Conservation (phyloP, 2,888 invertebrate genomes). For the Phyllotreta striolata region DNA sequence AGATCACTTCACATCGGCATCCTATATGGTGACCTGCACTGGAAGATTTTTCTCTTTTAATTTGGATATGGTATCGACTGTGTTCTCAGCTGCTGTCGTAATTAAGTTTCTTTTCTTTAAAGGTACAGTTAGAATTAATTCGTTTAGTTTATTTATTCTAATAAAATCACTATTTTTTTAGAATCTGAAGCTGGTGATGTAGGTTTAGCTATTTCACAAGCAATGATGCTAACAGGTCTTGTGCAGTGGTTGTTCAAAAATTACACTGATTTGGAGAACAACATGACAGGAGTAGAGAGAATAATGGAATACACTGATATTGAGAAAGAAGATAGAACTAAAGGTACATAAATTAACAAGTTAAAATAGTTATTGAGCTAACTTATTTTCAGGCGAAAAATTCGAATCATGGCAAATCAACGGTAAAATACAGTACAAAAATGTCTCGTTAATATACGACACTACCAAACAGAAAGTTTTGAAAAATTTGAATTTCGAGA, state of each 20-base stretch:
- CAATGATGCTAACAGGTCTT: slow-evolving; percentile 62
- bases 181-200: slow-evolving; percentile 56
- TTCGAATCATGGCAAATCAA: slow-evolving; percentile 71
- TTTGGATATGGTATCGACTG: slow-evolving; percentile 49
- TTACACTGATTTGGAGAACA: slow-evolving; percentile 66
- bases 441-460: slow-evolving; percentile 76
- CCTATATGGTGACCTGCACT: slow-evolving; percentile 52
- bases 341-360: slow-evolving; percentile 3
- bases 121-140: slow-evolving; percentile 29
- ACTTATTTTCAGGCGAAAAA: too few species aligned
- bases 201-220: slow-evolving; percentile 58
- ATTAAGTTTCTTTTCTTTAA: slow-evolving; percentile 39
- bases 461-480: slow-evolving; percentile 72
- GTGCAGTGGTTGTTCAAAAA: slow-evolving; percentile 85
- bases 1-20: slow-evolving; percentile 55
- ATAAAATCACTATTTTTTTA: slow-evolving; percentile 41
- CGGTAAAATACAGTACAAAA: slow-evolving; percentile 73
- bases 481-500: slow-evolving; percentile 60
- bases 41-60: slow-evolving; percentile 53
- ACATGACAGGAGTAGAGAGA: slow-evolving; percentile 91
- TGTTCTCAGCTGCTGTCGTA: slow-evolving; percentile 41
- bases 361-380: too few species aligned
- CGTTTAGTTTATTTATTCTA: not conserved
- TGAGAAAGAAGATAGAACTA: slow-evolving; percentile 63
- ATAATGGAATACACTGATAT: slow-evolving; percentile 81